Evolutionary conservation across 2,113 vertebrate species (phyloP), one percentile per base, ranked within the genome.

Genomic region (Dicaeum eximium): DNA sequence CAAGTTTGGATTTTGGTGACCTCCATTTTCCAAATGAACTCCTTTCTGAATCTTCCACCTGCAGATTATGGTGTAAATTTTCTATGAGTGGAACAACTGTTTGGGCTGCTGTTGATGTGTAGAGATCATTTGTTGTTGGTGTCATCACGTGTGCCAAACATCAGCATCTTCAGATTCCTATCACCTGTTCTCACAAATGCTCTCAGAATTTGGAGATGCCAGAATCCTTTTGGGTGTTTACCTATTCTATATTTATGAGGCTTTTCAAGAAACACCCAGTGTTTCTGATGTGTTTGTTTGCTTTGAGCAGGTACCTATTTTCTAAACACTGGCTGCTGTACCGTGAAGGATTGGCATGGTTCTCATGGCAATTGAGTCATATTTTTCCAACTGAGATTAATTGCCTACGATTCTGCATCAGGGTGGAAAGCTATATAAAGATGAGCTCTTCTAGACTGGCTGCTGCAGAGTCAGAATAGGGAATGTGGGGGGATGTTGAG

Each of bases 381-480:
- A 25, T 83, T 92, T 95, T 88, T 88, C 58, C 67, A 77, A 15
- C 27, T 0, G 6, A 90, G 75, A 93, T 93, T 83, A 86, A 86
- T 78, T 71, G 47, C 62, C 86, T 64, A 15, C 51, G 17, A 73
- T 95, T 94, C 78, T 92, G 44, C 70, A 42, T 72, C 64, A 79
- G 74, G 53, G 44, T 71, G 58, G 71, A 90, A 74, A 96, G 47
- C 71, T 42, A 31, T 31, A 47, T 71, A 74, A 92, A 47, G 74
- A 90, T 84, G 92, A 95, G 70, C 48, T 48, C 62, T 91, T 86
- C 80, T 88, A 93, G 72, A 92, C 7, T 94, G 92, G 56, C 67
- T 74, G 30, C 38, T 86, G 27, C 37, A 84, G 77, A 51, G 53
- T 42, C 53, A 67, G 67, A 38, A 35, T 9, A 42, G 66, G 45